Evolutionary conservation across 2,797 vertebrate genomes (phyloP), one percentile per base, ranked within the genome.

Genomic region (Phalanger gymnotis): DNA sequence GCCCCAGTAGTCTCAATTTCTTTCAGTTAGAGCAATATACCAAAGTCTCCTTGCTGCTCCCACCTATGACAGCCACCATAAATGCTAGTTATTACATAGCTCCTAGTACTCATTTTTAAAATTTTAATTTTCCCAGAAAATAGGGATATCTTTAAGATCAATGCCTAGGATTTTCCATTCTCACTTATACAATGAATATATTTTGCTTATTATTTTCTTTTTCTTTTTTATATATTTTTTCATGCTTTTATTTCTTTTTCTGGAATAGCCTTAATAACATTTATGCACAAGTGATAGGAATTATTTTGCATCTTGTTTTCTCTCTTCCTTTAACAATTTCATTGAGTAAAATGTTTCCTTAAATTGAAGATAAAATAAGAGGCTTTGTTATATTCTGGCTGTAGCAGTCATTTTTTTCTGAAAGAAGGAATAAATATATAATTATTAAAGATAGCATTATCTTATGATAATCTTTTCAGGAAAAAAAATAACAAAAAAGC

Each of bases 101-200:
- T 87, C 51, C 7, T 47, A 91, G 92, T 61, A 91, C 0, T 93
- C 52, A 81, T 91, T 27, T 91, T 90, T 40, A 11, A 13, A 57
- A 91, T 94, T 55, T 51, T 93, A 90, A 92, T 95, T 95, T 30
- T 61, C 14, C 89, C 28, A 53, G 53, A 94, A 40, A 96, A 97
- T 0, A 22, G 11, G 58, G 73, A 95, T 91, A 61, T 27, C 58
- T 90, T 30, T 94, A 92, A 92, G 7, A 47, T 6, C 6, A 31
- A 11, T 22, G 55, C n/a, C 58, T 55, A 5, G 91, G 91, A 52
- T 3, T 92, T 0, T 57, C 92, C 92, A 27, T 95, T 87, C 51
- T 96, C 54, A 94, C 54, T 13, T n/a, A 90, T 10, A 0, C 0
- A 34, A 9, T 54, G 51, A 13, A 92, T 27, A 81, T n/a, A 92